These are phyloP conservation scores for Drosophila monieri DNA, from an alignment of 2,888 invertebrate species.

Conservation along the genomic window DNA sequence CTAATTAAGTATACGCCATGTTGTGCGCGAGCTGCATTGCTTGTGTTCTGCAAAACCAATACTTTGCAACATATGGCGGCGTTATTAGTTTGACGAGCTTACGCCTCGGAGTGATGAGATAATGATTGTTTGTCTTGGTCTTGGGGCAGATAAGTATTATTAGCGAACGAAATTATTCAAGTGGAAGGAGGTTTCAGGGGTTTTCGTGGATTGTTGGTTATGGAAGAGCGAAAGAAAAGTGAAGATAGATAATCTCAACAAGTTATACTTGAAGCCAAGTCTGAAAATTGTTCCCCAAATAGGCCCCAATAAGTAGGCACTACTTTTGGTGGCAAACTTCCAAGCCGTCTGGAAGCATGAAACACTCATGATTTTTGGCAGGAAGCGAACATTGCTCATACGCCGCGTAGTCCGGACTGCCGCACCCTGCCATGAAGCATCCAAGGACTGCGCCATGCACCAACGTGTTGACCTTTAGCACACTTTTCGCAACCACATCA, in stretches of 20 bases:
- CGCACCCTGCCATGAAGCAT: slow-evolving; percentile 9
- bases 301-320: neutral
- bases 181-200: slow-evolving; percentile 7
- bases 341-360: neutral
- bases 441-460: slow-evolving; percentile 48
- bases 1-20: slow-evolving; percentile 67
- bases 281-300: neutral
- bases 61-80: slow-evolving; percentile 26
- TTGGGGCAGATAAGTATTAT: slow-evolving; percentile 10
- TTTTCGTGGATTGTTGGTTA: neutral
- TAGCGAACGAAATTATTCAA: slow-evolving; percentile 15
- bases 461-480: slow-evolving; percentile 35
- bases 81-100: slow-evolving; percentile 28
- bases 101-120: slow-evolving; percentile 37
- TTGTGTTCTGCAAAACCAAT: slow-evolving; percentile 25
- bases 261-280: neutral
- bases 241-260: neutral
- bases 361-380: neutral
- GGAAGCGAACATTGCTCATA: slow-evolving; percentile 9
- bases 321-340: neutral
- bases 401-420: slow-evolving; percentile 23
- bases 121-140: slow-evolving; percentile 33
- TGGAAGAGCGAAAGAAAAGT: too few relatives aligned
- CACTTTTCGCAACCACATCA: slow-evolving; percentile 17
- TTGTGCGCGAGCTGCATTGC: slow-evolving; percentile 12